A percentile compares a stretch with the other conserved stretches of the same genome.
These are phyloP conservation scores for Ursus arctos DNA, from an alignment of 2,113 vertebrate genomes.

Conservation along the genomic window DNA sequence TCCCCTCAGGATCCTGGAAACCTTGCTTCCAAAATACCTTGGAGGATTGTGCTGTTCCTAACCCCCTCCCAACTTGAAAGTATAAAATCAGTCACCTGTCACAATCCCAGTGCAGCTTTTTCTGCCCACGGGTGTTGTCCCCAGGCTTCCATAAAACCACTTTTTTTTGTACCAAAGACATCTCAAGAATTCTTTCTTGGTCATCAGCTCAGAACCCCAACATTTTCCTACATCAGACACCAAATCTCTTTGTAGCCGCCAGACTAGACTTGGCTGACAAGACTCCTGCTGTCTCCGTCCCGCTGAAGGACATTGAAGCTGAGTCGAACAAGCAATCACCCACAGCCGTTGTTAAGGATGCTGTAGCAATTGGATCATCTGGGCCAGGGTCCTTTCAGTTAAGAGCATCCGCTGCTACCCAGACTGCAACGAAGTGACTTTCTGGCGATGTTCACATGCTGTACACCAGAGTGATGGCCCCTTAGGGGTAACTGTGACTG, in stretches of 20 bases:
- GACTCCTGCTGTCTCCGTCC: not conserved
- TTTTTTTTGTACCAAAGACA: not conserved
- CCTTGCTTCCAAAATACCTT: not conserved
- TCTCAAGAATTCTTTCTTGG: not conserved
- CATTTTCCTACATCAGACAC: not conserved
- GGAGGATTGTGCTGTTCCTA: not conserved
- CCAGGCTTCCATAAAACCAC: not conserved
- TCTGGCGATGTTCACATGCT: not conserved
- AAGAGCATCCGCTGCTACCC: not conserved
- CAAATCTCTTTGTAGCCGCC: not conserved
- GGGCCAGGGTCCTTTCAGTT: not conserved
- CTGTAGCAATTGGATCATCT: too few species aligned
- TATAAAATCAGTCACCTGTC: not conserved
- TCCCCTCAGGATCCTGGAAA: not conserved
- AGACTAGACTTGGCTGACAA: not conserved
- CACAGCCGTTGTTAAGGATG: not conserved
- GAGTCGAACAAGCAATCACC: not conserved
- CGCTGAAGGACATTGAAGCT: not conserved
- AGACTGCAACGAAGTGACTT: not conserved
- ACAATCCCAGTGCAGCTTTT: not conserved
- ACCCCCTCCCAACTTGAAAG: not conserved
- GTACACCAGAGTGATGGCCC: too few species aligned
- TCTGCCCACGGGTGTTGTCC: not conserved
- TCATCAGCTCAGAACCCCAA: not conserved
- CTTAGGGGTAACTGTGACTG: not conserved